Evolutionary conservation across 2,113 vertebrate species (phyloP).

Genomic region (Corythornis vintsioides): DNA sequence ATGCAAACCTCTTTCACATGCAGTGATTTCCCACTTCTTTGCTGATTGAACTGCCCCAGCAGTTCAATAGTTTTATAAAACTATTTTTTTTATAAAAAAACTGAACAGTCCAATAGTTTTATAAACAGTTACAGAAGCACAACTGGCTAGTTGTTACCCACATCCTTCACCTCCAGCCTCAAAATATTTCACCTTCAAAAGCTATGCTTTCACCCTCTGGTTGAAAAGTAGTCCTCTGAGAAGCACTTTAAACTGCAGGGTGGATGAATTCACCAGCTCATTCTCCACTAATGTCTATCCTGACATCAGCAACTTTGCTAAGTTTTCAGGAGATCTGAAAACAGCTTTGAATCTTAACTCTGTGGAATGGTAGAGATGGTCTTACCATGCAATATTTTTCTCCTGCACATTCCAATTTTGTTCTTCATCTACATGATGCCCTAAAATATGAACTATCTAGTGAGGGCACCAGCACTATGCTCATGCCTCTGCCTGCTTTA

Average conservation of each 20-base stretch:
- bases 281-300: not conserved
- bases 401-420: not conserved
- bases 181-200: conserved; percentile 13
- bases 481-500: not conserved
- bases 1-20: not conserved
- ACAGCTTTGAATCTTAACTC: not conserved
- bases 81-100: no score
- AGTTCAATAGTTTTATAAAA: not conserved
- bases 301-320: not conserved
- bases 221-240: not conserved
- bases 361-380: not conserved
- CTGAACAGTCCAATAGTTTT: not conserved
- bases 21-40: not conserved
- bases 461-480: not conserved
- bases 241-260: not conserved
- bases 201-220: not conserved
- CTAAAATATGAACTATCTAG: not conserved
- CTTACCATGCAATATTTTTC: not conserved
- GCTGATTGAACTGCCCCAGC: no score
- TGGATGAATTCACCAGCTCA: not conserved
- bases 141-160: not conserved
- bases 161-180: not conserved
- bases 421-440: not conserved
- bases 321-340: not conserved
- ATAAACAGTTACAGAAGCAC: not conserved